These are phyloP conservation scores for Gobio occitaniae DNA, from an alignment of 2,797 vertebrate species.

Conservation along the genomic window DNA sequence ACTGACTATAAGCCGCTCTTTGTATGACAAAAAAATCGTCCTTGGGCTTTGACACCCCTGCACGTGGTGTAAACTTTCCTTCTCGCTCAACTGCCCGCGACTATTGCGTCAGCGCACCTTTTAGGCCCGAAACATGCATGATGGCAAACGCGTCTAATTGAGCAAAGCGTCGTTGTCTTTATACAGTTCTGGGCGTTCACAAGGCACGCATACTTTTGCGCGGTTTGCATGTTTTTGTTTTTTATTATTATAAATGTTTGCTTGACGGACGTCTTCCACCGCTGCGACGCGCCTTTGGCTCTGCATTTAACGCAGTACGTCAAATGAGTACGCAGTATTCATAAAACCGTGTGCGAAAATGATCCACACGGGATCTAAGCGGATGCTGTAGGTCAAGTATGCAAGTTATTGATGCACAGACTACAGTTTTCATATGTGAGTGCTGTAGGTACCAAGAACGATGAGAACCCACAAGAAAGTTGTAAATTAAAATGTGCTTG, in stretches of 20 bases:
- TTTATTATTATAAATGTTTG: background rate
- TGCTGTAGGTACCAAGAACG: background rate
- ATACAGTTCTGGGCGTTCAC: background rate
- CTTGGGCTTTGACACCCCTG: background rate
- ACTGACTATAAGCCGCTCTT: background rate
- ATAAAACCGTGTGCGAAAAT: background rate
- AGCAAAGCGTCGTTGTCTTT: background rate
- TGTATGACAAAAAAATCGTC: background rate
- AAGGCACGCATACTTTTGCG: background rate
- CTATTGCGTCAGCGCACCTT: conserved; percentile 28
- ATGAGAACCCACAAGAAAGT: background rate
- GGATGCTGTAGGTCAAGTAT: background rate
- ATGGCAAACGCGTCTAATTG: background rate
- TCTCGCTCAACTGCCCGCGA: background rate
- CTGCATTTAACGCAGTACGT: background rate
- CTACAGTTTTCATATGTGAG: background rate
- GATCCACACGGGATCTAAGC: background rate
- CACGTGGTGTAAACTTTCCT: conserved; percentile 22
- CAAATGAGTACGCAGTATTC: conserved; percentile 2
- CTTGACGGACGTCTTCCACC: background rate
- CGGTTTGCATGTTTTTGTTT: background rate
- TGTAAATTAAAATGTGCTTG: background rate
- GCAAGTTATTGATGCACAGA: background rate
- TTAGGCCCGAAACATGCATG: background rate
- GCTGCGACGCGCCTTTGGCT: too few species aligned